phyloP scores from a whole-genome alignment of 2,888 invertebrate species.

The Campopleginae sp. region DNA sequence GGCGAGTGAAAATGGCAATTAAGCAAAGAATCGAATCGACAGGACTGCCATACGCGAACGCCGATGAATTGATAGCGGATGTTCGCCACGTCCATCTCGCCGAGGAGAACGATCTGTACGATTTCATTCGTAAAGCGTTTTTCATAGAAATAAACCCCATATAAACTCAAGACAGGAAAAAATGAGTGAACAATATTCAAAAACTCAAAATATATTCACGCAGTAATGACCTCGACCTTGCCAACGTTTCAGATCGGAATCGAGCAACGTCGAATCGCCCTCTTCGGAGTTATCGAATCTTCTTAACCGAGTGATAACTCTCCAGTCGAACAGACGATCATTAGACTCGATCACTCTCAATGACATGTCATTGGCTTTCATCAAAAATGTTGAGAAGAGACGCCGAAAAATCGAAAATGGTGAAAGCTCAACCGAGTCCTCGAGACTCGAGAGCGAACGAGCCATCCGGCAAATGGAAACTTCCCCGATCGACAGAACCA shows the following conservation, averaged over 20 bases:
- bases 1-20: conserved; percentile 86
- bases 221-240: neutral
- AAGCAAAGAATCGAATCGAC: conserved; percentile 86
- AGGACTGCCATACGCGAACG: conserved; percentile 88
- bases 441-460: conserved; percentile 58
- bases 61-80: conserved; percentile 90
- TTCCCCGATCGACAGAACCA: conserved; percentile 53
- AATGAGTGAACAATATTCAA: neutral
- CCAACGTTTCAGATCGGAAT: conserved; percentile 60
- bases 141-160: neutral
- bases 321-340: conserved; percentile 65
- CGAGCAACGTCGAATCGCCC: conserved; percentile 69
- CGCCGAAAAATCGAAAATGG: conserved; percentile 57
- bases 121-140: neutral
- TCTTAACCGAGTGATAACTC: conserved; percentile 73
- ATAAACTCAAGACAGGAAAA: neutral
- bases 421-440: conserved; percentile 56
- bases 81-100: conserved; percentile 89
- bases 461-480: conserved; percentile 54
- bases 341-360: conserved; percentile 31
- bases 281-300: conserved; percentile 75
- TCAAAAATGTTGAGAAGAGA: conserved; percentile 53
- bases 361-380: conserved; percentile 42
- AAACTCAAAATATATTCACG: neutral
- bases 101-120: conserved; percentile 85